Evolutionary conservation across 2,113 vertebrate genomes (phyloP).

Genomic region (Callorhinus ursinus): DNA sequence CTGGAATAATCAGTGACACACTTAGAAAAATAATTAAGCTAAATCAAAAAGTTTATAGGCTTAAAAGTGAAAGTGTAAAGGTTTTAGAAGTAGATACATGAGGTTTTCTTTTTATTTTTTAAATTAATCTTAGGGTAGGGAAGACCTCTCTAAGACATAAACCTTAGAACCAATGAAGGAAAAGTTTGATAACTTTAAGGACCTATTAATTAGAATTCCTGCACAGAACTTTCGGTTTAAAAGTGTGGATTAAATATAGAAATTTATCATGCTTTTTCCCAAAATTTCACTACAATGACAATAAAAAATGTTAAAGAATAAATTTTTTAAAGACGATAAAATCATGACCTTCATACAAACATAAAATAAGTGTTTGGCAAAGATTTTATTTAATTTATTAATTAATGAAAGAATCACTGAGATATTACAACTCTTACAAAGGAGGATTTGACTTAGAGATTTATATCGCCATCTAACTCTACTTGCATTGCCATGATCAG

Average conservation of each 20-base stretch:
- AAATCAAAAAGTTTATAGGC: background rate
- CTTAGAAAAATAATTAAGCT: background rate
- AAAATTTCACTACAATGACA: background rate
- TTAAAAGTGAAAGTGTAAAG: background rate
- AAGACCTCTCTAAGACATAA: background rate
- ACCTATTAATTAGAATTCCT: background rate
- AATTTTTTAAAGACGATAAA: background rate
- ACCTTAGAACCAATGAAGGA: background rate
- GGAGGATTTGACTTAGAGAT: background rate
- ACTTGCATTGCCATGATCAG: background rate
- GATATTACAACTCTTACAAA: background rate
- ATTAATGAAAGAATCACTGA: background rate
- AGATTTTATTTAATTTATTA: slow-evolving; percentile 38
- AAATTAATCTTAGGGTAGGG: background rate
- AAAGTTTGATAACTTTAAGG: background rate
- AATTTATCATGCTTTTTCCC: background rate
- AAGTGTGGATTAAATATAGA: background rate
- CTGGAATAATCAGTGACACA: background rate
- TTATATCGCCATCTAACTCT: background rate
- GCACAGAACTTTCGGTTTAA: background rate
- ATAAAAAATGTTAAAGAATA: background rate
- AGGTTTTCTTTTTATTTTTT: background rate
- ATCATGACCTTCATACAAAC: background rate
- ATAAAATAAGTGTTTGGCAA: background rate
- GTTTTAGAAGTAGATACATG: background rate